Evolutionary conservation across 2,888 invertebrate genomes (phyloP).

Genomic region (Orthonychiurus folsomi): DNA sequence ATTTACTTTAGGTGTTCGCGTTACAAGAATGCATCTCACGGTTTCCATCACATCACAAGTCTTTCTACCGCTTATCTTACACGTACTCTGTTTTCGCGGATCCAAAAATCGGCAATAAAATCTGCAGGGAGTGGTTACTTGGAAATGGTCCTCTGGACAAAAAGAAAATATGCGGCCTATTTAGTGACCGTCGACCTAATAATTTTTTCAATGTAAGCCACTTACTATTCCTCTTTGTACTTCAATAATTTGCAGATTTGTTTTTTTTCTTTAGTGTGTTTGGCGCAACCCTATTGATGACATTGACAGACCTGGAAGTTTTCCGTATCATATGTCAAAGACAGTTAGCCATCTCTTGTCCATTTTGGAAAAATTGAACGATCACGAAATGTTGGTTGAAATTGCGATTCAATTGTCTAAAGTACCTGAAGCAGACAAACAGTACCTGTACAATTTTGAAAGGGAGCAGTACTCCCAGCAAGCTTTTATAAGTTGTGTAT

Average conservation of each 20-base stretch:
- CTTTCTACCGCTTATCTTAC: slow-evolving; percentile 75
- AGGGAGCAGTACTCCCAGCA: slow-evolving; percentile 69
- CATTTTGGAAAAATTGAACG: slow-evolving; percentile 66
- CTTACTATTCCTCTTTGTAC: slow-evolving; percentile 6
- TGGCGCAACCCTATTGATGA: slow-evolving; percentile 86
- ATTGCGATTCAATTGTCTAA: slow-evolving; percentile 67
- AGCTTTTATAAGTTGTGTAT: slow-evolving; percentile 63
- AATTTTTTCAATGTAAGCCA: slow-evolving; percentile 77
- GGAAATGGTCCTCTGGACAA: slow-evolving; percentile 47
- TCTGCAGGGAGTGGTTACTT: slow-evolving; percentile 62
- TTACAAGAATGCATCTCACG: slow-evolving; percentile 74
- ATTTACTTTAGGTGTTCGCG: no score
- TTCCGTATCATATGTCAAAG: slow-evolving; percentile 81
- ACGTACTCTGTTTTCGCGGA: slow-evolving; percentile 67
- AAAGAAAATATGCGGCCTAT: slow-evolving; percentile 67
- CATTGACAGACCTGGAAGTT: slow-evolving; percentile 83
- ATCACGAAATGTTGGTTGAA: slow-evolving; percentile 69
- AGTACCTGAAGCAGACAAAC: slow-evolving; percentile 76
- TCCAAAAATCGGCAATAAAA: slow-evolving; percentile 55
- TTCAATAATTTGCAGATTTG: slow-evolving; percentile 7
- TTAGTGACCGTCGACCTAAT: slow-evolving; percentile 69
- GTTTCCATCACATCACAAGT: slow-evolving; percentile 87
- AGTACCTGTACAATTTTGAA: slow-evolving; percentile 76
- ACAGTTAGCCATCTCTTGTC: slow-evolving; percentile 73
- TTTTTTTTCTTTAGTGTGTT: slow-evolving; percentile 59